Evolutionary conservation across 2,888 invertebrate species (phyloP), one percentile per base, ranked within the genome.

Genomic region (Amiota minor): DNA sequence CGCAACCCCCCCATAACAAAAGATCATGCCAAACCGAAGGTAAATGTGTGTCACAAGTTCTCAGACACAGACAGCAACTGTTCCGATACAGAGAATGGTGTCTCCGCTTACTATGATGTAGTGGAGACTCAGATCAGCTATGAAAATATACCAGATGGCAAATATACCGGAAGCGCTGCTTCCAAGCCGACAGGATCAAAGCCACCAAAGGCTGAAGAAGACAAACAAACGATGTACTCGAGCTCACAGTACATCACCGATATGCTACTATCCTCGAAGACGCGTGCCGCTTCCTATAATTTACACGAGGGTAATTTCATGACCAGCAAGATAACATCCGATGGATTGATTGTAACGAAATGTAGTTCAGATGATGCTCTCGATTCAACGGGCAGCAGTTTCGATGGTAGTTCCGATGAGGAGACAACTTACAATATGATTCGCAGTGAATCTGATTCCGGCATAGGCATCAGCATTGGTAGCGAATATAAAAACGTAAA

Each of bases 21-120:
- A 89, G 93, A 93, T 78, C 92, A 92, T 78, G 92, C 93, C 80
- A 92, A 94, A 81, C 93, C 93, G 68, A 92, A 93, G 86, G 92
- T 94, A 74, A 93, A 92, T 80, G 89, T 93, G 65, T 92, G 92
- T 82, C 91, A 92, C 72, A 91, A 92, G 78, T 92, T 91, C 77
- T 90, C 92, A 68, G 92, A 92, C 79, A 91, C 92, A 3, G 92
- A 92, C 56, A 91, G 92, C 76, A 92, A 92, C 64, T 92, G 92
- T 81, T 92, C 92, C 8, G 93, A 93, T 82, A 91, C 91, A 78
- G 93, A 93, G 71, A 89, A 88, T 68, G 88, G 88, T 0, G 82
- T 89, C 9, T 89, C 90, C 9, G 90, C 89, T 23, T 90, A 90
- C 74, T 90, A 90, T 74, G 90, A 90, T 77, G 89, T 90, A 3